These are phyloP conservation scores for Gallinago stenura DNA, from an alignment of 2,797 vertebrate species.

Conservation along the genomic window DNA sequence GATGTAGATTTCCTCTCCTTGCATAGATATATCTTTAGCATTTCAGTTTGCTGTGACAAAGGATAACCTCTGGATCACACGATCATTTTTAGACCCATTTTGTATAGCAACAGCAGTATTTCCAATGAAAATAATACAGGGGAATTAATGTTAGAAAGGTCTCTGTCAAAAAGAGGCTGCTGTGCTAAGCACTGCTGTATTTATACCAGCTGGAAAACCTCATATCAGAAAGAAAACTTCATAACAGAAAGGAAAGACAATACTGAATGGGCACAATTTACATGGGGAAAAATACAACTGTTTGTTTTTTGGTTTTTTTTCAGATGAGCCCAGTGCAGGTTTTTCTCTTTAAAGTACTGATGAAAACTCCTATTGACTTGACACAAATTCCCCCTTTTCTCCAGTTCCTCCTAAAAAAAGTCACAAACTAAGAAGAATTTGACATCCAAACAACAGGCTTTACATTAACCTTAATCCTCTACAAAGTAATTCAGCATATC, in stretches of 20 bases:
- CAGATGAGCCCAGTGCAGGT: neutral
- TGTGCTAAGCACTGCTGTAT: conserved; percentile 3
- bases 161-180: neutral
- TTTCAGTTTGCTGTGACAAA: neutral
- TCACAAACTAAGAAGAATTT: neutral
- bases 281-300: neutral
- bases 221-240: neutral
- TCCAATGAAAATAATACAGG: neutral
- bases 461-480: neutral
- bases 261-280: neutral
- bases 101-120: neutral
- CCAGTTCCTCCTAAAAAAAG: neutral
- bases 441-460: neutral
- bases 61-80: neutral
- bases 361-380: neutral
- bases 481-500: neutral
- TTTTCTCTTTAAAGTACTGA: neutral
- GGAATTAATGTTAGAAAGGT: neutral
- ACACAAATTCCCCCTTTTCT: neutral
- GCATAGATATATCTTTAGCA: neutral
- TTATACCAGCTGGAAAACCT: neutral
- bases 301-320: neutral
- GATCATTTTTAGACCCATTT: neutral
- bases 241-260: neutral
- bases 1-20: neutral